A percentile compares a stretch with the other conserved stretches of the same genome.
Conservation (phyloP, 2,888 invertebrate species). For the Choristoneura rosaceana region DNA sequence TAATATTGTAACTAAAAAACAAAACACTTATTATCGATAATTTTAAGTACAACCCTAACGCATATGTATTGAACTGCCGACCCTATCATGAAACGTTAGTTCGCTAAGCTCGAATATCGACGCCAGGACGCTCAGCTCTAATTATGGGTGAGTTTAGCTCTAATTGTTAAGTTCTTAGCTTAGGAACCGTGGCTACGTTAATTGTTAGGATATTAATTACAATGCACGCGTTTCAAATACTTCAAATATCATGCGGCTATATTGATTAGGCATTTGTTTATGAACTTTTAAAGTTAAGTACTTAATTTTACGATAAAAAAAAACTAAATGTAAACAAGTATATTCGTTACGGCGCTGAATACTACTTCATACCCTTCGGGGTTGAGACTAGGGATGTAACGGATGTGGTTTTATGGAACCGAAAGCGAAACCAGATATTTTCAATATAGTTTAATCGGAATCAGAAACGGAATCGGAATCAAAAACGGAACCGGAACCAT, state of each 20-base stretch:
- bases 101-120: conserved; percentile 21
- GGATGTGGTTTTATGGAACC: no score
- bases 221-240: neutral
- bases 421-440: no score
- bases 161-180: conserved; percentile 7
- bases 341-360: no score
- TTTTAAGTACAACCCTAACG: neutral
- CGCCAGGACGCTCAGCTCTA: conserved; percentile 1
- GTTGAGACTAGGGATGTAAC: no score
- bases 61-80: conserved; percentile 22
- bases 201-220: neutral
- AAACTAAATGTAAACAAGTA: no score
- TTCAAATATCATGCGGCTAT: neutral
- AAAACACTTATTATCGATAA: neutral
- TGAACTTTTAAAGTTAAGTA: no score
- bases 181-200: neutral
- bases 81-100: conserved; percentile 11
- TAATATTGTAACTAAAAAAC: no score
- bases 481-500: no score
- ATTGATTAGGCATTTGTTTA: neutral
- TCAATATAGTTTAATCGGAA: no score
- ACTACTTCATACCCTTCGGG: no score
- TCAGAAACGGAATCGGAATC: no score
- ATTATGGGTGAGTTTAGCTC: conserved; percentile 19
- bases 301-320: no score